phyloP scores from a whole-genome alignment of 2,113 vertebrate species.

The Leuciscus idus region DNA sequence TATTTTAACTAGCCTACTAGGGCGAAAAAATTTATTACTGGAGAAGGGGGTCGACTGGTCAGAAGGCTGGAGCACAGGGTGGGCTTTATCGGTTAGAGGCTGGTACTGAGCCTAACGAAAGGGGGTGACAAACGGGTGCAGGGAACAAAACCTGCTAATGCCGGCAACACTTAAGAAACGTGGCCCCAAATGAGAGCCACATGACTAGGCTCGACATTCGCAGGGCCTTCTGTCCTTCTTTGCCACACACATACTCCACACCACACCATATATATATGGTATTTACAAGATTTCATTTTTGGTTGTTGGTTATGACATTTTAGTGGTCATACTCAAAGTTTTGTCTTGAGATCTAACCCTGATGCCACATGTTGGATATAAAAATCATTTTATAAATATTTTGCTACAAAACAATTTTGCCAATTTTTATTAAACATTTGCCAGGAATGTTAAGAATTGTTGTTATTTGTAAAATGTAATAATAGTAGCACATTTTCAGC shows the following conservation, averaged over 20 bases:
- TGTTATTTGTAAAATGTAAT: not conserved
- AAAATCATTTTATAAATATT: too few species aligned
- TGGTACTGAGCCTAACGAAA: constrained; percentile 37
- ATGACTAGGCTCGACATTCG: constrained; percentile 40
- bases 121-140: not conserved
- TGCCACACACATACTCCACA: not conserved
- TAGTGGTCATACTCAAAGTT: not conserved
- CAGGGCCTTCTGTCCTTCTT: not conserved
- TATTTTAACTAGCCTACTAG: not conserved
- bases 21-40: not conserved
- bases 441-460: too few species aligned
- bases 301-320: not conserved
- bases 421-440: too few species aligned
- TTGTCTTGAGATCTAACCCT: not conserved
- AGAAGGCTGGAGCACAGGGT: not conserved
- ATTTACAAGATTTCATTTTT: not conserved
- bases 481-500: not conserved
- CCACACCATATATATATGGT: not conserved
- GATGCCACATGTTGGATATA: not conserved
- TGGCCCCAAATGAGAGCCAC: constrained; percentile 56
- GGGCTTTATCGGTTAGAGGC: constrained; percentile 17
- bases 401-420: too few species aligned
- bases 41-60: not conserved
- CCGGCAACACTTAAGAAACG: constrained; percentile 44
- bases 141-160: constrained; percentile 51